Evolutionary conservation across 1,140 invertebrate genomes (phyloP).

Genomic region (Aphidius ervi): DNA sequence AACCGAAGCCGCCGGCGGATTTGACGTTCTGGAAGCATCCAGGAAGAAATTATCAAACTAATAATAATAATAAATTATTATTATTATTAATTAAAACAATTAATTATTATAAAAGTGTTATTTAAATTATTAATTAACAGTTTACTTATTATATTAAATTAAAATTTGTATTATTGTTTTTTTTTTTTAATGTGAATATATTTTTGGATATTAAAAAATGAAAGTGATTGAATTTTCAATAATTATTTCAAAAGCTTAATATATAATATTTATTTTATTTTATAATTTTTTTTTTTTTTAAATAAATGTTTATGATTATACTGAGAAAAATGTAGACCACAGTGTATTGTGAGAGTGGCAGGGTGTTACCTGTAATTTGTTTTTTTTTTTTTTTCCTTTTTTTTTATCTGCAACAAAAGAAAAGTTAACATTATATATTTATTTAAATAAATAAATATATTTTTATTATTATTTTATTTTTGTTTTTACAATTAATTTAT

Average conservation of each 20-base stretch:
- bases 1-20: slow-evolving; percentile 30
- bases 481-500: slow-evolving; percentile 8
- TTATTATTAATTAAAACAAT: background rate
- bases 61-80: too few species aligned
- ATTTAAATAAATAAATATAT: background rate
- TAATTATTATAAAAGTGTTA: too few species aligned
- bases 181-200: too few species aligned
- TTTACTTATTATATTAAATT: too few species aligned
- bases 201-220: background rate
- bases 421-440: background rate
- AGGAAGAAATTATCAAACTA: background rate
- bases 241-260: background rate
- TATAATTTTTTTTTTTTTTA: background rate
- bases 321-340: slow-evolving; percentile 23
- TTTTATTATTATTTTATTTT: background rate
- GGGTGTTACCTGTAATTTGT: slow-evolving; percentile 20
- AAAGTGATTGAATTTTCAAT: background rate
- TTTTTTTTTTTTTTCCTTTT: slow-evolving; percentile 4
- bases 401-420: background rate
- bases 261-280: too few species aligned
- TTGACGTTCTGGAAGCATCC: slow-evolving; percentile 14
- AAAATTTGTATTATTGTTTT: background rate
- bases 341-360: slow-evolving; percentile 6
- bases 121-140: too few species aligned
- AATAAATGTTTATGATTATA: background rate